Base-by-base conservation (phyloP, 2,797 vertebrate genomes). In the Diglossa cyanea region DNA sequence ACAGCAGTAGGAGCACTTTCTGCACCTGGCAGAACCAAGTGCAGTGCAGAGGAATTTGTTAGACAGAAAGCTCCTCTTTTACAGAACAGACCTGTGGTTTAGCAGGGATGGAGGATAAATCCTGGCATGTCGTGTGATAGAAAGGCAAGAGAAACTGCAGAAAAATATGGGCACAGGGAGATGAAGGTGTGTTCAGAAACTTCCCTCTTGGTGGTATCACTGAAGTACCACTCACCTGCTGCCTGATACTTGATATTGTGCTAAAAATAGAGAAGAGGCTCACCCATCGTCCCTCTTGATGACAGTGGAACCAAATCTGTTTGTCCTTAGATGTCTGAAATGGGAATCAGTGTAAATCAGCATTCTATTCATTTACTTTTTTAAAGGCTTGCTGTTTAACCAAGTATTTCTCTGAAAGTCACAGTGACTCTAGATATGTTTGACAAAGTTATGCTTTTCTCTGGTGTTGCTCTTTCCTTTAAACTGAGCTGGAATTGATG, bases 251-350 rank as follows among this genome's bases (percentile, higher is more conserved):
- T 51, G 70, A 63, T 84, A 17, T 5, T 11, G 86, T 78, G 45
- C 86, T 96, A 82, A 96, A 94, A 95, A 87, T 94, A 93, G 67
- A 71, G 55, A 42, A 78, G 71, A 62, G 44, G 13, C 78, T 81
- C 62, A 81, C 72, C 61, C 80, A 6, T 84, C 5, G 1, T 91
- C 70, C 75, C 13, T 92, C 50, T 74, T 63, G 72, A 77, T 85
- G 88, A 75, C 90, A 77, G 66, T 70, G 75, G 17, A 61, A 61
- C 65, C 79, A 70, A 81, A 88, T 81, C 63, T 88, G 45, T 61
- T 79, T 0, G 6, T 94, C 70, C 93, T 88, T 81, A 76, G 53
- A 18, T 61, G 39, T 66, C 74, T 90, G 83, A 74, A 82, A 81
- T 40, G 31, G 48, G 83, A 88, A 70, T 45, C 54, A 47, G 21